Percentiles rank a stretch among this genome's conserved stretches.
Evolutionary conservation across 2,113 vertebrate genomes (phyloP).

Genomic region (Hassar affinis): DNA sequence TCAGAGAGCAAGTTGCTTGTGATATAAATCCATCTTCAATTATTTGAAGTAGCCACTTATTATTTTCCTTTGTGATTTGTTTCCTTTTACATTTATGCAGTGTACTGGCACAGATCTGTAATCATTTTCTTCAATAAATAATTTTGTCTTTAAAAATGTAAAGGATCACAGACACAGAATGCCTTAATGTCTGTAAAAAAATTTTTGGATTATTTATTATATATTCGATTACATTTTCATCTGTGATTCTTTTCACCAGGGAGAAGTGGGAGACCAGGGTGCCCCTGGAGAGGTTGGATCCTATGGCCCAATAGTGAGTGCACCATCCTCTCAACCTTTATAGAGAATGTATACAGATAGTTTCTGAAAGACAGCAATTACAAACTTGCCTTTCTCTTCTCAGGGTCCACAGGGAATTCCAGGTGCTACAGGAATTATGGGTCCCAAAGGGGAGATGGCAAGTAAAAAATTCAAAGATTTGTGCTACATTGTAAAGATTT

Average conservation of each 20-base stretch:
- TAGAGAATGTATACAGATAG: no score
- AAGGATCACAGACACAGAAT: background rate
- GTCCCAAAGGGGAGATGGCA: conserved; percentile 87
- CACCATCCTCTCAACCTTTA: conserved; percentile 47
- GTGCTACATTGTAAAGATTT: background rate
- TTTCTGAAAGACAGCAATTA: background rate
- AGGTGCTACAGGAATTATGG: conserved; percentile 86
- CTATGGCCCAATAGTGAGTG: conserved; percentile 87
- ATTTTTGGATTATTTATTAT: background rate
- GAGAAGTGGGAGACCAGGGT: conserved; percentile 93
- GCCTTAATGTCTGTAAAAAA: background rate
- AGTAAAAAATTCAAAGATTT: conserved; percentile 49
- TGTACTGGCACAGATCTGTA: background rate
- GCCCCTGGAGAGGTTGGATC: conserved; percentile 82
- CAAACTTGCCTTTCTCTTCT: conserved; percentile 55
- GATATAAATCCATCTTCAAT: background rate
- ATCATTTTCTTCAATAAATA: background rate
- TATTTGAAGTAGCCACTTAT: background rate
- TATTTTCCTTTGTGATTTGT: background rate
- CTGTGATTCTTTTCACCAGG: conserved; percentile 70
- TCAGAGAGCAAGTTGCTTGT: background rate
- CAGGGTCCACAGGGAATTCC: conserved; percentile 87
- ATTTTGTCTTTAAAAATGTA: background rate
- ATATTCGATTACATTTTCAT: background rate
- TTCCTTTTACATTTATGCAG: background rate